Conservation (phyloP, 1,140 invertebrate species). For the Platyura marginata region DNA sequence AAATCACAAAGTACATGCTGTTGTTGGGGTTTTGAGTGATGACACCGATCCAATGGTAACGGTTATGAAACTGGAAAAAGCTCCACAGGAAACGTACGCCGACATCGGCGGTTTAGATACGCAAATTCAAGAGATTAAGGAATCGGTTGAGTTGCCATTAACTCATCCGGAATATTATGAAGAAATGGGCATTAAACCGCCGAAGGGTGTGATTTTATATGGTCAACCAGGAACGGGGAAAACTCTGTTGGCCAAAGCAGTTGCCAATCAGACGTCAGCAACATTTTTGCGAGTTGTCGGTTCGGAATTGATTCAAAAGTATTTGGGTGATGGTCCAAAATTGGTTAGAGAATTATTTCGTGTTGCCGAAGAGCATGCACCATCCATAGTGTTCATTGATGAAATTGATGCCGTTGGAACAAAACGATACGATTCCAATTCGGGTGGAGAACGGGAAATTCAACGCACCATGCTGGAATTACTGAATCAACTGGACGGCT, state of each 20-base stretch:
- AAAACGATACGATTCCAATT: slow-evolving; percentile 98
- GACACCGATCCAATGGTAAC: slow-evolving; percentile 99
- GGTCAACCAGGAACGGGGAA: slow-evolving; percentile 97
- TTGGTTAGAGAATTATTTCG: slow-evolving; percentile 93
- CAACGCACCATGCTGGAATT: slow-evolving; percentile 99
- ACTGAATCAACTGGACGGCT: slow-evolving; percentile 97
- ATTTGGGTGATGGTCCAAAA: slow-evolving; percentile 98
- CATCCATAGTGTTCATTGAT: slow-evolving; percentile 99
- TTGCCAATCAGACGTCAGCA: slow-evolving; percentile 98
- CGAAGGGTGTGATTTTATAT: slow-evolving; percentile 98
- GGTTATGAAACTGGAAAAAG: slow-evolving; percentile 99
- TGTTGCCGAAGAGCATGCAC: slow-evolving; percentile 98
- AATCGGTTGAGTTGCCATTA: slow-evolving; percentile 94
- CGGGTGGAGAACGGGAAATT: slow-evolving; percentile 98
- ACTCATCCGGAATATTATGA: slow-evolving; percentile 99
- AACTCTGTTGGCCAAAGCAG: slow-evolving; percentile 95
- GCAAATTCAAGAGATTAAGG: slow-evolving; percentile 99
- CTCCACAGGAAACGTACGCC: slow-evolving; percentile 98
- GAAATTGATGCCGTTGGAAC: slow-evolving; percentile 99
- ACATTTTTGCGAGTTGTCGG: slow-evolving; percentile 98
- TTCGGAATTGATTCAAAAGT: slow-evolving; percentile 98
- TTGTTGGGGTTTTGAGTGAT: slow-evolving; percentile 94
- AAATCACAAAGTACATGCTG: slow-evolving; percentile 99
- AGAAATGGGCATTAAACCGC: slow-evolving; percentile 99
- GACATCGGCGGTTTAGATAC: slow-evolving; percentile 99